A percentile compares a stretch with the other conserved stretches of the same genome.
Conservation (phyloP, 2,888 invertebrate species). For the Drosophila algonquin region DNA sequence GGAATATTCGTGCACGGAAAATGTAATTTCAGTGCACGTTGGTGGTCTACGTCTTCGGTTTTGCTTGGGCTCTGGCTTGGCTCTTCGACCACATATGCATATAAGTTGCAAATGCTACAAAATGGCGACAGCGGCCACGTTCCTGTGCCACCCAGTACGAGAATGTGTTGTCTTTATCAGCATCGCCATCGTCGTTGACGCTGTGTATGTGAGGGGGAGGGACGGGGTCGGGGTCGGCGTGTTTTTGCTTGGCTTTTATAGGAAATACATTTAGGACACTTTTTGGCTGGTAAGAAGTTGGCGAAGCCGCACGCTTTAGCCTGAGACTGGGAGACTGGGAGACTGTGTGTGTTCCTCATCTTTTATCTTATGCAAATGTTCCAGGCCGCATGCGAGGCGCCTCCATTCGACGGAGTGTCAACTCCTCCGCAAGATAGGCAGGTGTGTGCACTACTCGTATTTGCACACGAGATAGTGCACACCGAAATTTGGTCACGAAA, state of each 20-base stretch:
- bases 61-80: constrained; percentile 1
- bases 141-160: constrained; percentile 40
- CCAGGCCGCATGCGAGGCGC: constrained; percentile 64
- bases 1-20: constrained; percentile 73
- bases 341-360: constrained; percentile 41
- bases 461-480: constrained; percentile 68
- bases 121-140: constrained; percentile 73
- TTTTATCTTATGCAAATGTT: constrained; percentile 76
- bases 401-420: constrained; percentile 17
- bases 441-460: constrained; percentile 38
- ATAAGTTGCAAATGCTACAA: constrained; percentile 75
- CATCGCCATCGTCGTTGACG: constrained; percentile 55
- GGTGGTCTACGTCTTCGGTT: constrained; percentile 7
- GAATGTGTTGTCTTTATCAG: constrained; percentile 78
- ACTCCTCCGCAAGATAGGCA: constrained; percentile 43
- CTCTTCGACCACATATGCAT: constrained; percentile 59
- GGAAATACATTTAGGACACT: constrained; percentile 69
- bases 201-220: constrained; percentile 22
- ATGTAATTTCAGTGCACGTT: constrained; percentile 75
- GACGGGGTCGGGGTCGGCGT: constrained; percentile 9
- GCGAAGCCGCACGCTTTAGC: constrained; percentile 36
- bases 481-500: constrained; percentile 70
- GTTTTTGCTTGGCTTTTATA: constrained; percentile 67
- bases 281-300: constrained; percentile 51
- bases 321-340: too few species aligned